A percentile compares a stretch with the other conserved stretches of the same genome.
Evolutionary conservation across 2,113 vertebrate species (phyloP).

Genomic region (Uria aalge): DNA sequence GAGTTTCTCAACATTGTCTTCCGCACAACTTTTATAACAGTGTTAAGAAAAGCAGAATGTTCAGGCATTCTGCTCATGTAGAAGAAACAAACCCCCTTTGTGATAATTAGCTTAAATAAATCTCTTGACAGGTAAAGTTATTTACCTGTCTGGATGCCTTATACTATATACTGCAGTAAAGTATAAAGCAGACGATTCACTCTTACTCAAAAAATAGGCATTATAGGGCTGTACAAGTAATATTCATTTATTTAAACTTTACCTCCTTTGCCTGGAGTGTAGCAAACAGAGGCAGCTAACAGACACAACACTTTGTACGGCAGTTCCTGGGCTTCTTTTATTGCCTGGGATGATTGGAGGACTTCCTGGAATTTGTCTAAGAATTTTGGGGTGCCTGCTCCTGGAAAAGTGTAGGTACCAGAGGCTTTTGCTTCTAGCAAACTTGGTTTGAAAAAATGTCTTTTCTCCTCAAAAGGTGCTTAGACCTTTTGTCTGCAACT

Average conservation of each 20-base stretch:
- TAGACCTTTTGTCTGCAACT: not conserved
- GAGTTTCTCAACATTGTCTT: not conserved
- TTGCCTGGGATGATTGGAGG: not conserved
- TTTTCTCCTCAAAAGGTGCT: not conserved
- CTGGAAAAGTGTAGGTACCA: not conserved
- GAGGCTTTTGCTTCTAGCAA: not conserved
- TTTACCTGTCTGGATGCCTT: not conserved
- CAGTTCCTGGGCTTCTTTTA: not conserved
- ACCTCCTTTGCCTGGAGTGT: not conserved
- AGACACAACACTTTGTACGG: not conserved
- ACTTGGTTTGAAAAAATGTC: not conserved
- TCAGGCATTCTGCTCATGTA: not conserved
- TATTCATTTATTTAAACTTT: not conserved
- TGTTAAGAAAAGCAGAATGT: not conserved
- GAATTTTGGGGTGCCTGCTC: not conserved
- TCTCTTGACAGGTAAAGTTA: conserved; percentile 21
- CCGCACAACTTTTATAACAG: not conserved
- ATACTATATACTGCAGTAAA: conserved; percentile 13
- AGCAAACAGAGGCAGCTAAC: not conserved
- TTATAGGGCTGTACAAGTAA: not conserved
- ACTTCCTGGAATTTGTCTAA: not conserved
- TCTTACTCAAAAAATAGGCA: not conserved
- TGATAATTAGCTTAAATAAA: conserved; percentile 35
- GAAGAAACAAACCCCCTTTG: not conserved
- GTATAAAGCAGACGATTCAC: not conserved